These are phyloP conservation scores for Philhelius pedissequus DNA, from an alignment of 2,888 invertebrate genomes.

Conservation along the genomic window DNA sequence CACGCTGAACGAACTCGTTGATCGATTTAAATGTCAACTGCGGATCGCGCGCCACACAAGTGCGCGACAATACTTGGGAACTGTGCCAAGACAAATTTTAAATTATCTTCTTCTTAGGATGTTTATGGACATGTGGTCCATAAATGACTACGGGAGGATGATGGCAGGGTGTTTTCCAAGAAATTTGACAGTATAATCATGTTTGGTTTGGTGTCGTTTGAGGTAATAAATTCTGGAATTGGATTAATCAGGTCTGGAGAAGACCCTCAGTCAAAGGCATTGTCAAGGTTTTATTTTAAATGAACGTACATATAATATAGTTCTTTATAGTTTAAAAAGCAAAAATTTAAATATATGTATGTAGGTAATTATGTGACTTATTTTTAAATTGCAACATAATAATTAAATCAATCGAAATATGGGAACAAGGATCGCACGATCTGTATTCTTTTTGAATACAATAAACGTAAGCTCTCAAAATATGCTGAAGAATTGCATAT, in stretches of 20 bases:
- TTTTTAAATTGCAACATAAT: no score
- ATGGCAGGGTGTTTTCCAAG: constrained; percentile 38
- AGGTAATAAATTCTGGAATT: constrained; percentile 57
- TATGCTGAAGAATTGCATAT: no score
- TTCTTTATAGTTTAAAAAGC: no score
- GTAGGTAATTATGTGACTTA: no score
- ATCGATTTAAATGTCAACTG: constrained; percentile 54
- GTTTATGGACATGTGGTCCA: constrained; percentile 40
- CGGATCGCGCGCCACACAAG: constrained; percentile 47
- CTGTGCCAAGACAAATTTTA: constrained; percentile 47
- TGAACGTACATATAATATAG: no score
- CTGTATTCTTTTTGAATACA: no score
- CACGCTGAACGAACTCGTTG: constrained; percentile 44
- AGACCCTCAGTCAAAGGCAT: not conserved
- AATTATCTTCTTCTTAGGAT: constrained; percentile 6
- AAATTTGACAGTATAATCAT: constrained; percentile 39
- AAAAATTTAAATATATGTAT: no score
- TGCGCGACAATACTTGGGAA: constrained; percentile 64
- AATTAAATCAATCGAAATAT: no score
- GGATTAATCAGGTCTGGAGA: constrained; percentile 55
- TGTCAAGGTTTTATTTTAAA: constrained; percentile 40
- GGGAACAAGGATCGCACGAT: no score
- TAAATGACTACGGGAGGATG: constrained; percentile 24
- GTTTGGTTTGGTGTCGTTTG: constrained; percentile 46
- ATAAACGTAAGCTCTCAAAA: no score